phyloP scores from a whole-genome alignment of 2,888 invertebrate genomes.

The Aricia artaxerxes region DNA sequence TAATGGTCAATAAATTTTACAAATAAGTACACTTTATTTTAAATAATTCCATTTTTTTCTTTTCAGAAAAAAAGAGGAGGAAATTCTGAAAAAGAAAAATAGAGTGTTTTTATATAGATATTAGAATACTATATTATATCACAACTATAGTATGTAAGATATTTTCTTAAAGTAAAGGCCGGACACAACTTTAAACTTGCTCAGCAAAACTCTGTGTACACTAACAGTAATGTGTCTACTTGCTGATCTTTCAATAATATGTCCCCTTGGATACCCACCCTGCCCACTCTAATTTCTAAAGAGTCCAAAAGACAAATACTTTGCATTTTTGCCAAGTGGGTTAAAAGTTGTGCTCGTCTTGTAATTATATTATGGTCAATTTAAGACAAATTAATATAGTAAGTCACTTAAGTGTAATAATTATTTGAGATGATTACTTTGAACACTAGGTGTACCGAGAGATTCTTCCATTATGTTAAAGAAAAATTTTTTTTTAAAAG shows the following conservation, averaged over 20 bases:
- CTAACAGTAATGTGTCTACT: neutral
- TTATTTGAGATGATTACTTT: neutral
- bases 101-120: slow-evolving; percentile 36
- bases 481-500: neutral
- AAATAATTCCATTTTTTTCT: slow-evolving; percentile 40
- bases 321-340: neutral
- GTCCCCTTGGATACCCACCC: neutral
- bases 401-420: neutral
- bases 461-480: neutral
- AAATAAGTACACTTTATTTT: slow-evolving; percentile 26
- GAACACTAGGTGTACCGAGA: neutral
- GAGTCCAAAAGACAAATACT: neutral
- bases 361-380: slow-evolving; percentile 24
- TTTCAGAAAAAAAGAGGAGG: slow-evolving; percentile 53
- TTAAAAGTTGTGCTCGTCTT: neutral
- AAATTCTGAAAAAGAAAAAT: slow-evolving; percentile 50
- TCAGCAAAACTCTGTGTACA: neutral
- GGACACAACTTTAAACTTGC: neutral
- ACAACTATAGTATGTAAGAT: slow-evolving; percentile 18
- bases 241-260: neutral
- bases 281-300: neutral
- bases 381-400: neutral
- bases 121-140: slow-evolving; percentile 19
- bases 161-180: slow-evolving; percentile 17
- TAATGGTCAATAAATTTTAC: slow-evolving; percentile 35